A percentile compares a stretch with the other conserved stretches of the same genome.
Conservation (phyloP, 2,797 vertebrate genomes). For the Eutrigla gurnardus region DNA sequence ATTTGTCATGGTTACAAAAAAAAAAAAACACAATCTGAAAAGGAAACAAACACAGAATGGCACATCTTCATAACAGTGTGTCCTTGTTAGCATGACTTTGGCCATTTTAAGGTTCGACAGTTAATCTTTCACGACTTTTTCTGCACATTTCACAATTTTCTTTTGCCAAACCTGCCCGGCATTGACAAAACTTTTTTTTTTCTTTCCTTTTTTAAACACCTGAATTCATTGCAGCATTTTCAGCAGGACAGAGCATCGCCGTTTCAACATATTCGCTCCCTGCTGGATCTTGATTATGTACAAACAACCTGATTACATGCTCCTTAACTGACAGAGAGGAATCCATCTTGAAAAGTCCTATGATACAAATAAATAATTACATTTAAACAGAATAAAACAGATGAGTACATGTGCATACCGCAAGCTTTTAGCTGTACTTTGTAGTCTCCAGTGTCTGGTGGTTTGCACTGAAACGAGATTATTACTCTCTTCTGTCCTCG, state of each 20-base stretch:
- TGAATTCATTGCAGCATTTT: constrained; percentile 82
- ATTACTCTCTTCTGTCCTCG: constrained; percentile 35
- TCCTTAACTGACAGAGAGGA: constrained; percentile 59
- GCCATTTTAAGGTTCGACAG: constrained; percentile 65
- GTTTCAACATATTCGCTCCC: constrained; percentile 53
- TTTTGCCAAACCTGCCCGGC: constrained; percentile 58
- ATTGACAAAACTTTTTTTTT: constrained; percentile 23
- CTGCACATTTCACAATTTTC: constrained; percentile 62
- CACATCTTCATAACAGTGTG: constrained; percentile 70
- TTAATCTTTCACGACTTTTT: constrained; percentile 49
- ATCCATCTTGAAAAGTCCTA: constrained; percentile 68
- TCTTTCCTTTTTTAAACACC: constrained; percentile 64
- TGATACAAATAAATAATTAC: constrained; percentile 76
- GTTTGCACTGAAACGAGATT: constrained; percentile 39
- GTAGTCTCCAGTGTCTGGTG: constrained; percentile 45
- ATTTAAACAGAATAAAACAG: constrained; percentile 62
- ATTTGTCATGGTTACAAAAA: constrained; percentile 71
- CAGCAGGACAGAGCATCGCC: constrained; percentile 61
- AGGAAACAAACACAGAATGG: constrained; percentile 71
- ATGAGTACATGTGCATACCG: constrained; percentile 62
- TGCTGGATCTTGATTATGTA: constrained; percentile 69
- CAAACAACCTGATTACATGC: constrained; percentile 78
- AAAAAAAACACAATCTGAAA: constrained; percentile 41
- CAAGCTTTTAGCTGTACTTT: constrained; percentile 40
- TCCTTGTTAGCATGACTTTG: constrained; percentile 72